Evolutionary conservation across 2,113 vertebrate genomes (phyloP), one percentile per base, ranked within the genome.

Genomic region (Morone saxatilis): DNA sequence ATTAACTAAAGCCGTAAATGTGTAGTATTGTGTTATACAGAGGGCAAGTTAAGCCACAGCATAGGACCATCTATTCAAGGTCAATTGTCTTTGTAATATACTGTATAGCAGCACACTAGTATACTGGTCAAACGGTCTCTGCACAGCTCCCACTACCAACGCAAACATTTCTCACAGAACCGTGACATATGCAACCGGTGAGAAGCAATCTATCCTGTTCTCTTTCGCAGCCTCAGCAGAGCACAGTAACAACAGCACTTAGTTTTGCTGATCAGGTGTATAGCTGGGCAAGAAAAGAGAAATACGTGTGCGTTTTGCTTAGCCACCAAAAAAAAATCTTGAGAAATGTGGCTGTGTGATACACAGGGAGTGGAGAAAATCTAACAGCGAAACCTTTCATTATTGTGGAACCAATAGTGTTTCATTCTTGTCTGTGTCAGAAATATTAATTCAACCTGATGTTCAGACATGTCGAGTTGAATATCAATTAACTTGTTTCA

Each of bases 201-300:
- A 51, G 47, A 0, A 48, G 22, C 53, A 67, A 51, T 47, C 45
- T 19, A 62, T 75, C 71, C 41, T 43, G 70, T 56, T 81, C 38
- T 70, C 50, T 59, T 83, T 25, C 59, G 78, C 65, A 59, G n/a
- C 54, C 13, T 66, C 68, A 80, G 75, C 81, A 76, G 17, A n/a
- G 22, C 16, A 62, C 68, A 9, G 3, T 7, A 22, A 62, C 9
- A 70, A 45, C 73, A 57, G 38, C 63, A 22, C 45, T 20, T n/a
- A 22, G 20, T 73, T 82, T 80, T 72, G 79, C 61, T 83, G 71
- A 80, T 62, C 75, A 69, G 62, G 71, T 59, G 43, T 60, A 14
- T 4, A 76, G 45, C 47, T 0, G 7, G 16, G 40, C 60, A 57
- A 41, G 14, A 75, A 51, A 31, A 63, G 38, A 47, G 0, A 17